Conservation (phyloP, 2,888 invertebrate species). For the Papilio demoleus region DNA sequence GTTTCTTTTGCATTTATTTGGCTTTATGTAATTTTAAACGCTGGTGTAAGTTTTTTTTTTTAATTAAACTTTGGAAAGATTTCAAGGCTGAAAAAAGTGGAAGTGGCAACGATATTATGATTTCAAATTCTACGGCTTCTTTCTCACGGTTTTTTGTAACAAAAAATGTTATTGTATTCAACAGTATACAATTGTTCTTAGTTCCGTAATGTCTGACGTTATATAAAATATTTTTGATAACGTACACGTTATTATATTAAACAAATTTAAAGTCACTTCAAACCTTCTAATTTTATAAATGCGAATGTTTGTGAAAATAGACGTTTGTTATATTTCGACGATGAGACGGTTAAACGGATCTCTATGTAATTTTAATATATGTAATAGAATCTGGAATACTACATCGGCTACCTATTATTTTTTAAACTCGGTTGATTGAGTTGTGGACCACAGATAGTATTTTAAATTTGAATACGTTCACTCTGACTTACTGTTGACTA, state of each 20-base stretch:
- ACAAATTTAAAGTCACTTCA: not conserved
- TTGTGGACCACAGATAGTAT: too few species aligned
- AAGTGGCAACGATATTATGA: conserved; percentile 62
- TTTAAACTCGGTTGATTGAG: too few species aligned
- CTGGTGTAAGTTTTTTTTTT: conserved; percentile 49
- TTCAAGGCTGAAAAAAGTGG: conserved; percentile 58
- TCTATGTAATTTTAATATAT: too few species aligned
- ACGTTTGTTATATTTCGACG: too few species aligned
- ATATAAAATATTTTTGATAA: conserved; percentile 8
- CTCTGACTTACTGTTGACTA: too few species aligned
- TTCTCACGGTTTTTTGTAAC: conserved; percentile 46
- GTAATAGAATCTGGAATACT: too few species aligned
- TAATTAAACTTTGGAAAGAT: conserved; percentile 52
- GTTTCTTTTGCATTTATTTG: conserved; percentile 58
- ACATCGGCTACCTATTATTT: too few species aligned
- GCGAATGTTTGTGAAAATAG: too few species aligned
- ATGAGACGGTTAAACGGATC: too few species aligned
- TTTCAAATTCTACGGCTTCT: conserved; percentile 59
- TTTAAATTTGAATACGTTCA: too few species aligned
- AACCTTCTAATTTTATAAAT: too few species aligned
- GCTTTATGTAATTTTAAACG: conserved; percentile 63
- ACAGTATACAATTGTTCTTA: not conserved
- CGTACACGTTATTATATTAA: not conserved
- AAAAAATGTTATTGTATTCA: conserved; percentile 21
- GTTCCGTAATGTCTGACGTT: conserved; percentile 11